Evolutionary conservation across 2,113 vertebrate genomes (phyloP).

Genomic region (Piaya cayana): DNA sequence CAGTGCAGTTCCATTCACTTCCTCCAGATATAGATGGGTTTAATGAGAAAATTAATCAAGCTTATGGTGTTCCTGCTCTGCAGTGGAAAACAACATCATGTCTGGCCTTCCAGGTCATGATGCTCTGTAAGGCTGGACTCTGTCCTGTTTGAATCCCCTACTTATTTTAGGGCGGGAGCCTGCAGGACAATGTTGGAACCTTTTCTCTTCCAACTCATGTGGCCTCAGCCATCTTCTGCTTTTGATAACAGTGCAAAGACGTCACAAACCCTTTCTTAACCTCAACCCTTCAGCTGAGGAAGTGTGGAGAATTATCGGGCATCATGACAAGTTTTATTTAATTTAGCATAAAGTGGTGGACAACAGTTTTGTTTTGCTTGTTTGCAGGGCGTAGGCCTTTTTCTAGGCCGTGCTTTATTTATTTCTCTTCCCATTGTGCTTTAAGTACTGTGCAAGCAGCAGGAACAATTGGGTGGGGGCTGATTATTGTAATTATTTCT

Average conservation of each 20-base stretch:
- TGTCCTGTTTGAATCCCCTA: not conserved
- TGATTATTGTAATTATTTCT: constrained; percentile 68
- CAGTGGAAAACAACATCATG: not conserved
- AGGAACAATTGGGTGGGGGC: constrained; percentile 41
- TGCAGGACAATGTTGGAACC: not conserved
- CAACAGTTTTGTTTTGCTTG: constrained; percentile 59
- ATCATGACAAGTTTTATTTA: constrained; percentile 25
- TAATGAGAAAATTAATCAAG: not conserved
- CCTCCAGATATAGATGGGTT: not conserved
- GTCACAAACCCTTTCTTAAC: not conserved
- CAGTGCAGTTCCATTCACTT: not conserved
- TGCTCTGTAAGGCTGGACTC: not conserved
- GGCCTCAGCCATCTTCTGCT: not conserved
- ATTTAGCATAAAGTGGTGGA: constrained; percentile 36
- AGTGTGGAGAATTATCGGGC: constrained; percentile 12
- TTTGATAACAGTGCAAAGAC: not conserved
- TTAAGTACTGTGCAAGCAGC: constrained; percentile 58
- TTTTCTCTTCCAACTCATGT: not conserved
- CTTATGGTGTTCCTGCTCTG: not conserved
- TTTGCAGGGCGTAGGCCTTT: constrained; percentile 41
- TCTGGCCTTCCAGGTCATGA: not conserved
- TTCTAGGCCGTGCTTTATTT: constrained; percentile 50
- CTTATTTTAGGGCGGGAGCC: not conserved
- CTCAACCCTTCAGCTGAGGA: constrained; percentile 38
- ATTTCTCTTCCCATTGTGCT: constrained; percentile 51